Conservation (phyloP, 2,797 vertebrate genomes). For the Borostomias antarcticus region DNA sequence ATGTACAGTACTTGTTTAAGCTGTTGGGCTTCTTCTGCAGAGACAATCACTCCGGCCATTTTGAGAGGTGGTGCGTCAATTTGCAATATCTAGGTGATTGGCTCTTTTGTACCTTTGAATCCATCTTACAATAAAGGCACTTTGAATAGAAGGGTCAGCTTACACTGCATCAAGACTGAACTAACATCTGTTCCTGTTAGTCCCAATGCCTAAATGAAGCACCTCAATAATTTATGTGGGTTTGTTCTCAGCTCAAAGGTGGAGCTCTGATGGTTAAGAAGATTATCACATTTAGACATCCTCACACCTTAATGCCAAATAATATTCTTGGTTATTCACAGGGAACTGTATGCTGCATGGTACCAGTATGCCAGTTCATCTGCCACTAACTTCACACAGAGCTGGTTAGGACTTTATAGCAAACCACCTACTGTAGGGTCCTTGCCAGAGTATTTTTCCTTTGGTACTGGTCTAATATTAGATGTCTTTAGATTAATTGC, state of each 20-base stretch:
- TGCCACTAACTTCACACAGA: not conserved
- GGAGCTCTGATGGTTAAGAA: conserved; percentile 25
- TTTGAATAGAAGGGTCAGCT: conserved; percentile 52
- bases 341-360: not conserved
- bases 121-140: conserved; percentile 37
- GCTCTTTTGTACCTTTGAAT: conserved; percentile 45
- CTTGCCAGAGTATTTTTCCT: not conserved
- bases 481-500: conserved; percentile 8
- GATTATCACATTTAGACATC: conserved; percentile 19
- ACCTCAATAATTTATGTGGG: conserved; percentile 39
- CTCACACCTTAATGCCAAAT: not conserved
- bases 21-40: not conserved
- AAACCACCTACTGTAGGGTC: too few relatives aligned
- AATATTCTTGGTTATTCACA: not conserved
- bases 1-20: too few relatives aligned
- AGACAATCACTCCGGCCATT: too few relatives aligned
- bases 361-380: not conserved
- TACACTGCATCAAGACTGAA: conserved; percentile 42
- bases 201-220: conserved; percentile 51
- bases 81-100: conserved; percentile 3
- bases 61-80: too few relatives aligned
- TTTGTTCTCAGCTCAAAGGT: conserved; percentile 29
- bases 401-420: too few relatives aligned
- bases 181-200: conserved; percentile 61
- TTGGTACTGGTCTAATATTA: not conserved